A percentile compares a stretch with the other conserved stretches of the same genome.
phyloP scores from a whole-genome alignment of 2,888 invertebrate genomes.

The Pecten maximus region DNA sequence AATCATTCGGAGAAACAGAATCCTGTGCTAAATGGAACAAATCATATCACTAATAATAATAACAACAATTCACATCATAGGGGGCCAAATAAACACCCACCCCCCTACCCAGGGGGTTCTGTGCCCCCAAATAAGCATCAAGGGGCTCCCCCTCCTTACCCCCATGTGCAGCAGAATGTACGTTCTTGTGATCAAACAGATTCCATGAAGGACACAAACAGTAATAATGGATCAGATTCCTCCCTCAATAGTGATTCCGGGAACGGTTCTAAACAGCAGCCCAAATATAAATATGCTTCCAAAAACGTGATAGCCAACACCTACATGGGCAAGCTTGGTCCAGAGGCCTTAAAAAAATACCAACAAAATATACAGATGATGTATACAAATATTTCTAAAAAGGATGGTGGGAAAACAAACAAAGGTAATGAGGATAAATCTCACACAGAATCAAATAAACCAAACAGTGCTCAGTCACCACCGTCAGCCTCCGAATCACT shows the following conservation, averaged over 20 bases:
- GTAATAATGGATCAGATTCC: slow-evolving; percentile 6
- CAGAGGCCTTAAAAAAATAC: slow-evolving; percentile 76
- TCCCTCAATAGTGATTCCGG: slow-evolving; percentile 44
- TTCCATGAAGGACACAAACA: slow-evolving; percentile 15
- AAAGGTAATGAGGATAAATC: slow-evolving; percentile 49
- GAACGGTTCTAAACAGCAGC: slow-evolving; percentile 43
- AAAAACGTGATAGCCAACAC: slow-evolving; percentile 81
- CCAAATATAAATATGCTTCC: slow-evolving; percentile 78
- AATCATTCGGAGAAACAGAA: slow-evolving; percentile 37
- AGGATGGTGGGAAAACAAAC: slow-evolving; percentile 42
- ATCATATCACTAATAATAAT: slow-evolving; percentile 47
- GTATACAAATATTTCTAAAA: slow-evolving; percentile 67
- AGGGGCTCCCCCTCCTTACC: neutral
- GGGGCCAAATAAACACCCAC: slow-evolving; percentile 36
- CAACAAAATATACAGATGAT: slow-evolving; percentile 75
- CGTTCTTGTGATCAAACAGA: slow-evolving; percentile 7
- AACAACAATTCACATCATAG: slow-evolving; percentile 27
- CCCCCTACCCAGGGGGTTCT: slow-evolving; percentile 13
- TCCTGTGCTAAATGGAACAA: slow-evolving; percentile 39
- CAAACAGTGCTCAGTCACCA: slow-evolving; percentile 37
- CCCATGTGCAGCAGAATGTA: neutral
- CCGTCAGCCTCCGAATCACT: slow-evolving; percentile 53
- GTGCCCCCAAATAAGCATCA: neutral
- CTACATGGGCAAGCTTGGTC: slow-evolving; percentile 77
- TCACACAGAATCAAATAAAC: neutral